Base-by-base conservation (phyloP, 2,113 vertebrate species). In the Ctenomys sociabilis region DNA sequence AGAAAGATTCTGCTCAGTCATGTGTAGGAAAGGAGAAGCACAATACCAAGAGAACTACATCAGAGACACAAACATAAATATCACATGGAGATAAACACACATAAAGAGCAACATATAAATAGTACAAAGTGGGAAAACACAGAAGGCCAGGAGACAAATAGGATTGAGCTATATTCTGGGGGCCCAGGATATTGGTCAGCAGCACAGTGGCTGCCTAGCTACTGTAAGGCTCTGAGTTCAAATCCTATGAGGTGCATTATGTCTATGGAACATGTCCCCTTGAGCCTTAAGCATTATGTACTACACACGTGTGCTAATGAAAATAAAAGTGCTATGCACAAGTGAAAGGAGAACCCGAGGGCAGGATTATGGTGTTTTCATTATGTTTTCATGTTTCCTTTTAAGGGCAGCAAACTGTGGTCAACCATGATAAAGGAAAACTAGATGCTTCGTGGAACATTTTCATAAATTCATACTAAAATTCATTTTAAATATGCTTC, bases 351-450 rank as follows among this genome's bases (percentile, higher is more conserved):
- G 40, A 24, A 28, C 22, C n/a, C 2, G 10, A 26, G 3, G 17
- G 70, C 2, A 10, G 11, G 0, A 32, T 0, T 4, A 24, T 3
- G 63, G 5, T 7, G 7, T 68, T 32, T 52, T 7, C 26, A 17
- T 5, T 8, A 70, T 19, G 26, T 52, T n/a, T 8, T 7, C 24
- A 5, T 87, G 85, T 54, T 16, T 16, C 54, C 12, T 54, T n/a
- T 7, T 0, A 86, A 19, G 0, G 0, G 4, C 0, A 37, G 5
- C 9, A 3, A 52, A 4, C 32, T 5, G 16, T 43, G 57, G 63
- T 54, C 30, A 43, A 54, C 4, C 4, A 37, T 6, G 9, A 37
- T 24, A 22, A 4, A n/a, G 12, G n/a, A 16, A 43, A 14, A 59
- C 7, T 28, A 7, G 17, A 37, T 11, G 19, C 2, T 43, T 19